These are phyloP conservation scores for Hecatera dysodea DNA, from an alignment of 2,888 invertebrate genomes.

Conservation along the genomic window DNA sequence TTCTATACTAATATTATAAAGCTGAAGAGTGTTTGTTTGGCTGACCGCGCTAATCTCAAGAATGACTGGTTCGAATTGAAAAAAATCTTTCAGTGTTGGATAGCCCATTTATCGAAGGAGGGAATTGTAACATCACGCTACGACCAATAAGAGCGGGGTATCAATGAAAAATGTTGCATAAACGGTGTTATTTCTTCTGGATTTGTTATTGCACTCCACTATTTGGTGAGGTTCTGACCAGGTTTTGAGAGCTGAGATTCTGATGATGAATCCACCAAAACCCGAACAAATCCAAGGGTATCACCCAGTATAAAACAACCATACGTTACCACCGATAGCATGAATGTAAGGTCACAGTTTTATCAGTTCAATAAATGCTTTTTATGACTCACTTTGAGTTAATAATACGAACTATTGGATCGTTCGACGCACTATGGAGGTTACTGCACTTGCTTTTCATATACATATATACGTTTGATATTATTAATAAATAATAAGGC, in stretches of 20 bases:
- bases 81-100: too few species aligned
- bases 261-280: background rate
- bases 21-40: too few species aligned
- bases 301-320: background rate
- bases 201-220: too few species aligned
- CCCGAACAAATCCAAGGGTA: background rate
- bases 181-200: too few species aligned
- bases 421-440: constrained; percentile 48
- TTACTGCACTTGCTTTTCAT: constrained; percentile 52
- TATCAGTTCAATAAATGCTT: constrained; percentile 61
- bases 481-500: constrained; percentile 35
- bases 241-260: too few species aligned
- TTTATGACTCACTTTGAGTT: constrained; percentile 50
- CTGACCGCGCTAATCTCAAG: too few species aligned
- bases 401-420: constrained; percentile 43
- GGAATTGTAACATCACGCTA: too few species aligned
- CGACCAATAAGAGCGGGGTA: too few species aligned
- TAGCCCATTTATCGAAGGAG: too few species aligned
- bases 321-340: constrained; percentile 41
- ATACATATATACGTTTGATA: constrained; percentile 30
- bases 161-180: too few species aligned
- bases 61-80: too few species aligned
- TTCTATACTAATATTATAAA: too few species aligned
- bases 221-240: background rate
- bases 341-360: constrained; percentile 44